phyloP scores from a whole-genome alignment of 1,140 invertebrate species.

The silkworm (Bombyx mori) region ASM3026992v2 NC_085112.1:7135001-7135500 shows the following conservation, averaged over 20 bases:
- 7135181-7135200: slow-evolving; percentile 48
- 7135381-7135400: slow-evolving; percentile 1
- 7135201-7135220: slow-evolving; percentile 13
- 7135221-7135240: slow-evolving; percentile 9
- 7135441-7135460: slow-evolving; percentile 39
- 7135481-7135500: slow-evolving; percentile 34
- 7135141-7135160: slow-evolving; percentile 17
- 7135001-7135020: slow-evolving; percentile 34
- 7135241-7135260: neutral
- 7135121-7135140: slow-evolving; percentile 18
- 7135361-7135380: slow-evolving; percentile 5
- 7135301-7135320: no score
- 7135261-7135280: neutral
- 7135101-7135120: neutral
- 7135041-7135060: slow-evolving; percentile 21
- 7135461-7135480: slow-evolving; percentile 21
- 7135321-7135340: slow-evolving; percentile 2
- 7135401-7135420: neutral
- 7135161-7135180: slow-evolving; percentile 38
- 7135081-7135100: slow-evolving; percentile 1
- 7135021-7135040: slow-evolving; percentile 35
- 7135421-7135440: neutral
- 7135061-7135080: slow-evolving; percentile 11
- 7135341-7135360: slow-evolving; percentile 1
- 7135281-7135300: slow-evolving; percentile 8